Conservation (phyloP, 2,113 vertebrate species). For the Clarias gariepinus region DNA sequence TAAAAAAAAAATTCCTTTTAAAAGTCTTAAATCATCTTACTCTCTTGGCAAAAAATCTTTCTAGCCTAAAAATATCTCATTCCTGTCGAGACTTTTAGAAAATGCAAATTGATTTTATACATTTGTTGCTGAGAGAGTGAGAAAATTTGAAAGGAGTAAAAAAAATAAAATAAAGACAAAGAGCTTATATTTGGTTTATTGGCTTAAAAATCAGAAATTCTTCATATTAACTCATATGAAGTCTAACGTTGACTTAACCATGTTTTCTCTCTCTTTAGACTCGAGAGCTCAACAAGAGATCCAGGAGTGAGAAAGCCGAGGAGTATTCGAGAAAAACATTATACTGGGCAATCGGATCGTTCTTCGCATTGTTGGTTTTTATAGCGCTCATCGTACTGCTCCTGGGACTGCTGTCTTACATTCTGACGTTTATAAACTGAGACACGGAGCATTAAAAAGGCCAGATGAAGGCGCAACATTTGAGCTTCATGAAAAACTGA, state of each 20-base stretch:
- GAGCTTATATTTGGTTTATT: too few species aligned
- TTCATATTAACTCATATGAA: too few species aligned
- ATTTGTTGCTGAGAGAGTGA: too few species aligned
- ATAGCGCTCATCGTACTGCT: constrained; percentile 62
- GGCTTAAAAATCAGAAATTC: too few species aligned
- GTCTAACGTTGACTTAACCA: neutral
- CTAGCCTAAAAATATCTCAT: too few species aligned
- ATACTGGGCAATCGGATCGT: constrained; percentile 66
- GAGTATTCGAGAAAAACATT: constrained; percentile 61
- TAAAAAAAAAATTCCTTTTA: too few species aligned
- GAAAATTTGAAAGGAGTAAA: too few species aligned
- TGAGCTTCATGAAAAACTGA: neutral
- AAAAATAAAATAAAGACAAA: too few species aligned
- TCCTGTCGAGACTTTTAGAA: too few species aligned
- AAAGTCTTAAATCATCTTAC: too few species aligned
- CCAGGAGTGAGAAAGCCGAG: constrained; percentile 26
- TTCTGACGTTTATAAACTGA: constrained; percentile 72
- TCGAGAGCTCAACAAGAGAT: constrained; percentile 51
- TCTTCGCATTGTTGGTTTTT: constrained; percentile 62
- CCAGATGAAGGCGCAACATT: neutral
- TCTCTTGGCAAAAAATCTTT: too few species aligned
- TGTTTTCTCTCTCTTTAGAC: constrained; percentile 62
- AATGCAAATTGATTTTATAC: too few species aligned
- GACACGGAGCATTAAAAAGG: neutral
- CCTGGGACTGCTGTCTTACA: constrained; percentile 72